Evolutionary conservation across 2,113 vertebrate species (phyloP), one percentile per base, ranked within the genome.

Genomic region (Pangasianodon hypophthalmus): DNA sequence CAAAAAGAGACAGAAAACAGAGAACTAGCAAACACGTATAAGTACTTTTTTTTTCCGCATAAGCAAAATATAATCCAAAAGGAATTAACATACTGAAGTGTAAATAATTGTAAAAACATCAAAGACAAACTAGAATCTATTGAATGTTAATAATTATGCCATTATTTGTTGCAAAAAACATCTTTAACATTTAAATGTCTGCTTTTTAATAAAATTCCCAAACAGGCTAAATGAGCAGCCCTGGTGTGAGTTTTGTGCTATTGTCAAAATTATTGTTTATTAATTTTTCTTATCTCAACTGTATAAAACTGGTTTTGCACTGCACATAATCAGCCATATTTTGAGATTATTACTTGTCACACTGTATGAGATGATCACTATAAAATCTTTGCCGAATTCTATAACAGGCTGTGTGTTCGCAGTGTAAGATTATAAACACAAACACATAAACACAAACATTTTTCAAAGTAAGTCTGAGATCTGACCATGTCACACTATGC

Each of bases 11-110:
- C n/a, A n/a, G n/a, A 90, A 29, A 88, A 64, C 52, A 67, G 50
- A n/a, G 87, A 89, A 88, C 87, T 71, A 92, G 82, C 91, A 73
- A 88, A 91, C 91, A 89, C 58, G 32, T 86, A 91, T 82, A 88
- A 60, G 79, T 90, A 80, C 62, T 81, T 87, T 80, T 67, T 80
- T 84, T 48, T 62, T 1, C 54, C 9, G 84, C 84, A 81, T 80
- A 56, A 77, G 64, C 71, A 77, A 89, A 80, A 89, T 54, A 79
- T 52, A 87, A 75, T 50, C 46, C 14, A 24, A 60, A 86, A 24
- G 13, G 82, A 90, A 86, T n/a, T 6, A 85, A 90, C 81, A 85
- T 64, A 50, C 46, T 67, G n/a, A 82, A 91, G 75, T 85, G 54
- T 82, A 88, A 91, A 89, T 56, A 85, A 84, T 46, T 58, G 29